Conservation (phyloP, 2,888 invertebrate species). For the Pterostichus niger region DNA sequence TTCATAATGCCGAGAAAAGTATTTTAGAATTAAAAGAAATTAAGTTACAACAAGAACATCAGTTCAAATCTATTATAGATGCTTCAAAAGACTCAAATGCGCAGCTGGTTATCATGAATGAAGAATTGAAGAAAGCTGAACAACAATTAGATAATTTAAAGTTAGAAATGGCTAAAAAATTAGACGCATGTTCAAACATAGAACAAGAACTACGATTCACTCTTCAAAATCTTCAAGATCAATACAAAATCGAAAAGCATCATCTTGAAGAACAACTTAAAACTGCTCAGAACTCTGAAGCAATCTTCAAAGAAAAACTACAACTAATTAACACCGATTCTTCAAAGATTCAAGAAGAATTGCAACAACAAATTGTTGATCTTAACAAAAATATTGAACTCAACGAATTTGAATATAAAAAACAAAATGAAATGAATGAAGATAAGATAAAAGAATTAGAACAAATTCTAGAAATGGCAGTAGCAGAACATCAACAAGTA, state of each 20-base stretch:
- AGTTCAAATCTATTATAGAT: slow-evolving; percentile 66
- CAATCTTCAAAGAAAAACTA: slow-evolving; percentile 68
- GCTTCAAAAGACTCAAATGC: slow-evolving; percentile 71
- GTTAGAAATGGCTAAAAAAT: slow-evolving; percentile 70
- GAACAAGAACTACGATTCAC: slow-evolving; percentile 70
- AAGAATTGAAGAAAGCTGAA: slow-evolving; percentile 72
- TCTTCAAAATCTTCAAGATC: slow-evolving; percentile 69
- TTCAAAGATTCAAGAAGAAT: slow-evolving; percentile 57
- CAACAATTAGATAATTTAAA: slow-evolving; percentile 69
- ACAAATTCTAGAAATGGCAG: slow-evolving; percentile 68
- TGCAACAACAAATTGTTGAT: slow-evolving; percentile 56
- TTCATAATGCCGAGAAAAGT: slow-evolving; percentile 68
- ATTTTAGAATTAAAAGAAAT: slow-evolving; percentile 65
- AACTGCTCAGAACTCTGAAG: slow-evolving; percentile 70
- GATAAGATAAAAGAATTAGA: slow-evolving; percentile 70
- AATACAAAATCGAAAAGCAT: slow-evolving; percentile 69
- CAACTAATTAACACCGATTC: slow-evolving; percentile 59
- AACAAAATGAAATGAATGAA: slow-evolving; percentile 75
- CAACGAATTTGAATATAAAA: slow-evolving; percentile 75
- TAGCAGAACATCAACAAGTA: slow-evolving; percentile 77
- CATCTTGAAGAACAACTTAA: slow-evolving; percentile 69
- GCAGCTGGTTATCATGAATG: slow-evolving; percentile 72
- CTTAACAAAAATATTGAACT: slow-evolving; percentile 76
- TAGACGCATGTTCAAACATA: slow-evolving; percentile 70
- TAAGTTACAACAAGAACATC: slow-evolving; percentile 56